Percentiles rank a stretch among this genome's conserved stretches.
Evolutionary conservation across 2,113 vertebrate genomes (phyloP).

Genomic region (Salvelinus fontinalis): DNA sequence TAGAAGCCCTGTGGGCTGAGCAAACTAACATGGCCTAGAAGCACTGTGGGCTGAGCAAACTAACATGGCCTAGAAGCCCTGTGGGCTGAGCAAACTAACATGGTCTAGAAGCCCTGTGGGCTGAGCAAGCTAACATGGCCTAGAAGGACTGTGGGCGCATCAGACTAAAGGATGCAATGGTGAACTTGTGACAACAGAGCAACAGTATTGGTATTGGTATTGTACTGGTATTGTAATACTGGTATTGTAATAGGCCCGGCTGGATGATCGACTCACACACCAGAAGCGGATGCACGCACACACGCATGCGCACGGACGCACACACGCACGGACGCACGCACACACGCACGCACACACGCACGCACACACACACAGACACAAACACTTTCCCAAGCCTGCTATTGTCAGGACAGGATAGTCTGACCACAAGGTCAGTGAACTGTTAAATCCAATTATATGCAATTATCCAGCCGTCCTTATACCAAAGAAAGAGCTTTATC

Average conservation of each 20-base stretch:
- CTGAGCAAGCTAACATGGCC: background rate
- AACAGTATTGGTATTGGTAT: too few relatives aligned
- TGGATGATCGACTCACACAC: too few relatives aligned
- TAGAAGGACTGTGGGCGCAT: background rate
- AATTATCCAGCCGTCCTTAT: constrained; percentile 51
- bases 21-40: too few relatives aligned
- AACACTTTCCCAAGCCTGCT: background rate
- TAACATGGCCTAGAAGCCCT: too few relatives aligned
- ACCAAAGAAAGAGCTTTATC: constrained; percentile 45
- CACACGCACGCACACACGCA: background rate
- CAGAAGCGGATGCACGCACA: constrained; percentile 20
- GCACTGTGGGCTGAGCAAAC: too few relatives aligned
- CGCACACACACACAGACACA: background rate
- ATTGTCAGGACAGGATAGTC: constrained; percentile 40
- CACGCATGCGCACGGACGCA: background rate
- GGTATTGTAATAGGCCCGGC: too few relatives aligned
- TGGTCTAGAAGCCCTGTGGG: too few relatives aligned
- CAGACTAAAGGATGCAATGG: background rate
- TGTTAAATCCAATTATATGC: constrained; percentile 64
- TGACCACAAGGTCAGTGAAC: constrained; percentile 60
- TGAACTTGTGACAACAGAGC: too few relatives aligned
- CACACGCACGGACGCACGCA: background rate
- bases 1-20: too few relatives aligned
- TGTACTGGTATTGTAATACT: too few relatives aligned
- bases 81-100: too few relatives aligned